Evolutionary conservation across 1,140 invertebrate species (phyloP).

Genomic region (Cheumatopsyche charites): DNA sequence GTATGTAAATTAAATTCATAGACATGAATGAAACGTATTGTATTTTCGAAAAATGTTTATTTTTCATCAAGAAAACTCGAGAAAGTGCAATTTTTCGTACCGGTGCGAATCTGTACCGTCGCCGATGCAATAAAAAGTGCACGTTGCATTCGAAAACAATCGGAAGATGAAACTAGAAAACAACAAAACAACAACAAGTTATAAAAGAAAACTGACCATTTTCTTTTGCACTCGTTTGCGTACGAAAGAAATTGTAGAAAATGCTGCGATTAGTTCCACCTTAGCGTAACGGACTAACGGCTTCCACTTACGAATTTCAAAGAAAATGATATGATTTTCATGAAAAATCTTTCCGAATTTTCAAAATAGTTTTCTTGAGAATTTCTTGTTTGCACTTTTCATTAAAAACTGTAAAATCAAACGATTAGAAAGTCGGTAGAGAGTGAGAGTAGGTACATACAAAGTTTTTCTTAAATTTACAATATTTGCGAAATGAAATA

Average conservation of each 20-base stretch:
- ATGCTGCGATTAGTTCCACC: slow-evolving; percentile 16
- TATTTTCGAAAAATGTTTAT: no score
- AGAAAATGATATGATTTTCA: no score
- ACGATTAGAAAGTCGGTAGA: background rate
- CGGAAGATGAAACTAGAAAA: background rate
- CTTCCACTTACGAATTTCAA: no score
- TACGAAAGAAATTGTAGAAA: slow-evolving; percentile 20
- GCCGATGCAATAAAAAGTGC: background rate
- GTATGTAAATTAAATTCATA: no score
- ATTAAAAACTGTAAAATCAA: no score
- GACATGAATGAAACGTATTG: no score
- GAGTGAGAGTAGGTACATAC: background rate
- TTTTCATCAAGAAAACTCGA: no score
- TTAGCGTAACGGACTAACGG: background rate
- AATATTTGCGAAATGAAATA: no score
- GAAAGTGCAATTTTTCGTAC: background rate
- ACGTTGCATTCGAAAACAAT: background rate
- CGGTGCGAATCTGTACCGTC: background rate
- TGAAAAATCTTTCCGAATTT: no score
- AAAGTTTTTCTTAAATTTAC: no score
- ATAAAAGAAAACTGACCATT: slow-evolving; percentile 1
- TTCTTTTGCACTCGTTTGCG: background rate
- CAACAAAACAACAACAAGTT: background rate
- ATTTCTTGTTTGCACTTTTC: no score
- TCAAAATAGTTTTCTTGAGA: no score